Evolutionary conservation across 2,797 vertebrate genomes (phyloP), one percentile per base, ranked within the genome.

Genomic region (Mus caroli): DNA sequence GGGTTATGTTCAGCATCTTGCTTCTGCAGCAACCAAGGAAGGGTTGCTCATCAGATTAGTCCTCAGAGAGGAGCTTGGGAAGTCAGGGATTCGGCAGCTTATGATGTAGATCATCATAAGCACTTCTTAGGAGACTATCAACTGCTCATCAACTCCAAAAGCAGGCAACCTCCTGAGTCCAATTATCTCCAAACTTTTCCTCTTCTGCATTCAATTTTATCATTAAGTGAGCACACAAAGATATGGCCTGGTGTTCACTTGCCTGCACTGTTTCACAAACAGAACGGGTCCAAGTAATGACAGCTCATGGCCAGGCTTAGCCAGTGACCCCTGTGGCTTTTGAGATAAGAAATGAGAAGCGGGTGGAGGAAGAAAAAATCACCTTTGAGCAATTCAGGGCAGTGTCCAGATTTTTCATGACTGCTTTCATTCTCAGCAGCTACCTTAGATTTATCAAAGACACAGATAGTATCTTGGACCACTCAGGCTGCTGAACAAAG

Each of bases 141-240:
- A 96, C n/a, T 92, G 46, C 37, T 96, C 94, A 84, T 95, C 95
- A 93, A 96, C 78, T 97, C 88, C 80, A 77, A 62, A 97, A 94
- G 77, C 54, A 91, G 43, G n/a, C 86, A 92, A 96, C n/a, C 97
- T 98, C 96, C 71, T 31, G 93, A 97, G 96, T 34, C 94, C 17
- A 98, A 94, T 98, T 98, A 98, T 85, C 92, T 97, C 79, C 97
- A 96, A 97, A 97, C 46, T 67, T 86, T 73, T 91, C 77, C 83
- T 79, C 73, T 92, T 95, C 96, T 93, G 92, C 54, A 83, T 95
- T 96, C 67, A 54, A 8, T 96, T 97, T 97, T 97, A 93, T 97
- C 83, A 91, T 95, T 97, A 96, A 96, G 52, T 28, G 71, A 97
- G 54, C 71, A 89, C 79, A 96, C 10, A 89, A 86, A 96, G 95